Conservation (phyloP, 2,113 vertebrate genomes). For the Prionailurus bengalensis region DNA sequence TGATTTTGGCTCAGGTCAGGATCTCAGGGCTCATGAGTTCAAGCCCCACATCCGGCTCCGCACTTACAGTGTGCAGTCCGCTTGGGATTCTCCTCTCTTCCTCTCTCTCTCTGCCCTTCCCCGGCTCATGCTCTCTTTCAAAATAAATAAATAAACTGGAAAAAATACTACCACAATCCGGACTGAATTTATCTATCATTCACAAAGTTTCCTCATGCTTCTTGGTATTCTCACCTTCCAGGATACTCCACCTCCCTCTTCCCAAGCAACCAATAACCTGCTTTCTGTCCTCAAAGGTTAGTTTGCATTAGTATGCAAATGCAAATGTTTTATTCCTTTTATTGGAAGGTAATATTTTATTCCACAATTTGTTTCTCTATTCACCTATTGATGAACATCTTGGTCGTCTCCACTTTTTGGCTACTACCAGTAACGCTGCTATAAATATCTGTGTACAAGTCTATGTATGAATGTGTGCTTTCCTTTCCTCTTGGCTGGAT, state of each 20-base stretch:
- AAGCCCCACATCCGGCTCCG: too few species aligned
- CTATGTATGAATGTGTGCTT: background rate
- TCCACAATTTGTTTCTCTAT: background rate
- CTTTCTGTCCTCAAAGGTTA: background rate
- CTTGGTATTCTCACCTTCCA: background rate
- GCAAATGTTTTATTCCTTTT: conserved; percentile 19
- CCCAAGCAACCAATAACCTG: background rate
- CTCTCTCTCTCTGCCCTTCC: too few species aligned
- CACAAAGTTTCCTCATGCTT: background rate
- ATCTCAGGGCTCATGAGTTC: too few species aligned
- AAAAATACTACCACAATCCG: too few species aligned
- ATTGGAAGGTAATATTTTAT: background rate
- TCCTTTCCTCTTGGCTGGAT: background rate
- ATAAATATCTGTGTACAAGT: background rate
- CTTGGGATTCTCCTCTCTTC: too few species aligned
- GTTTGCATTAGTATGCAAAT: background rate
- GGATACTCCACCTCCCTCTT: background rate
- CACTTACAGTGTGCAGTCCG: too few species aligned
- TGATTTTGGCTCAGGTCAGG: too few species aligned
- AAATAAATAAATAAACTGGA: too few species aligned
- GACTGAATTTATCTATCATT: background rate
- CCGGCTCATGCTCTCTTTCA: too few species aligned
- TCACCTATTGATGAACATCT: background rate
- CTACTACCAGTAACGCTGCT: background rate
- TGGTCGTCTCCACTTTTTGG: background rate